These are phyloP conservation scores for Dendrocincla tyrannina DNA, from an alignment of 2,797 vertebrate genomes.

Conservation along the genomic window DNA sequence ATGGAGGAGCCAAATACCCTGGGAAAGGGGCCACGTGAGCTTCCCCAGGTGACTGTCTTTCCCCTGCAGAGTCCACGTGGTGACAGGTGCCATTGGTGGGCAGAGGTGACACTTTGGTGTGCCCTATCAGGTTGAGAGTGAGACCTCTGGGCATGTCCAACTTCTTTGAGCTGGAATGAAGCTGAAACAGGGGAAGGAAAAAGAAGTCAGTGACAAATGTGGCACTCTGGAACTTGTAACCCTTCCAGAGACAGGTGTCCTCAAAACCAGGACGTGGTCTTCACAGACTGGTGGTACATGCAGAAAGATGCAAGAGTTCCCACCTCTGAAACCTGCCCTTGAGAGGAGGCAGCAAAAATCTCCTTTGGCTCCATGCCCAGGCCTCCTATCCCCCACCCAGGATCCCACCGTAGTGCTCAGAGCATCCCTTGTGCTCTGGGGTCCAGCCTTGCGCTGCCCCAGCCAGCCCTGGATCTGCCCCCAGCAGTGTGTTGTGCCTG, in stretches of 20 bases:
- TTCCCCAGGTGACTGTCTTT: neutral
- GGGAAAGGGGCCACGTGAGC: neutral
- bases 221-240: neutral
- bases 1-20: neutral
- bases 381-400: neutral
- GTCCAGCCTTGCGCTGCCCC: neutral
- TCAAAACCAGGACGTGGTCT: neutral
- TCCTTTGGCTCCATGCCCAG: neutral
- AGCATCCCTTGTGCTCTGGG: neutral
- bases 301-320: neutral
- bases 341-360: neutral
- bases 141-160: neutral
- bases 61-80: neutral
- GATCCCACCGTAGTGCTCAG: neutral
- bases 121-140: neutral
- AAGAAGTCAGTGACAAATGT: rapidly evolving
- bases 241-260: neutral
- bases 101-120: neutral
- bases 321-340: neutral
- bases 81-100: neutral
- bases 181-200: neutral
- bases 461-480: rapidly evolving
- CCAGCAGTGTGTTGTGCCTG: rapidly evolving
- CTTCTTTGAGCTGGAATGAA: neutral
- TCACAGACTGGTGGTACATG: neutral